Conservation (phyloP, 2,797 vertebrate species). For the Morus bassanus region DNA sequence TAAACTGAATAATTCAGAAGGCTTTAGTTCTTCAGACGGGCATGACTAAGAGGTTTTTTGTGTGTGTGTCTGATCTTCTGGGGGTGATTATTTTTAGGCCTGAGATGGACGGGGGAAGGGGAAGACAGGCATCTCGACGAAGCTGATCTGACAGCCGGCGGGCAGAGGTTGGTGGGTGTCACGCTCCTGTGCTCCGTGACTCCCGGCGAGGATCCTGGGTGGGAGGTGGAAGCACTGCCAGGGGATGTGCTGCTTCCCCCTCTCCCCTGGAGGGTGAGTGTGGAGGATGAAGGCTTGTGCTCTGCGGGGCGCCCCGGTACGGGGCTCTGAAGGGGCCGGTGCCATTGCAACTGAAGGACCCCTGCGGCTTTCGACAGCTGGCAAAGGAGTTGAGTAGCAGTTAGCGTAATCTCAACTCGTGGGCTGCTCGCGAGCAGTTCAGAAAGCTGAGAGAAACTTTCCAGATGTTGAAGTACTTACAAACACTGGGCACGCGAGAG, state of each 20-base stretch:
- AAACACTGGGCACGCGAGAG: accelerated
- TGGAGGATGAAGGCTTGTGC: accelerated
- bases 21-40: not conserved
- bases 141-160: accelerated
- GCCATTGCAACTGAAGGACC: no score
- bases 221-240: no score
- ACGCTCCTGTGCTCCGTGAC: accelerated
- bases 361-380: accelerated
- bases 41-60: not conserved
- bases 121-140: accelerated
- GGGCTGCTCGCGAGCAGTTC: accelerated
- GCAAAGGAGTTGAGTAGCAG: not conserved
- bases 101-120: not conserved
- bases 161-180: no score
- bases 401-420: not conserved
- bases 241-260: not conserved
- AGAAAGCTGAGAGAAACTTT: not conserved
- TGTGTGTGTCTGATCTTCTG: not conserved
- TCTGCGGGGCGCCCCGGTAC: not conserved
- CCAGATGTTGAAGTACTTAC: not conserved
- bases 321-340: not conserved
- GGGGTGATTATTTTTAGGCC: not conserved
- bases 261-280: not conserved
- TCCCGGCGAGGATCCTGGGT: accelerated
- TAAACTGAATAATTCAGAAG: conserved; percentile 24